A percentile compares a stretch with the other conserved stretches of the same genome.
Evolutionary conservation across 2,113 vertebrate species (phyloP).

Genomic region (Labeo catla): DNA sequence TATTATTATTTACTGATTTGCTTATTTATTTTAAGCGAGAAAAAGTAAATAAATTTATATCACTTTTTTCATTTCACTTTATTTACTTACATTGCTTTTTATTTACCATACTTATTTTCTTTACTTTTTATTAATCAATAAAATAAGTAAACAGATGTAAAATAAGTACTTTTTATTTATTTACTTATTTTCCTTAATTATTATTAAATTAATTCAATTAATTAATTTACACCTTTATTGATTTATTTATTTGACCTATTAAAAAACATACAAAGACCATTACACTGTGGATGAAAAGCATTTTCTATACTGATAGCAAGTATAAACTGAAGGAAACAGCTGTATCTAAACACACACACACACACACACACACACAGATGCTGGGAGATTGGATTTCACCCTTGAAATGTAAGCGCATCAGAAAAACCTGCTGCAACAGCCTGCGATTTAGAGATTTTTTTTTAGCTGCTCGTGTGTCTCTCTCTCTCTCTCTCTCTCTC

Average conservation of each 20-base stretch:
- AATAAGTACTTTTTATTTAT: background rate
- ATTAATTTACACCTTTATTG: too few species aligned
- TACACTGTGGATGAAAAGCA: background rate
- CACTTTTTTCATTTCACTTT: background rate
- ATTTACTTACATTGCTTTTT: background rate
- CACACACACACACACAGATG: slow-evolving; percentile 42
- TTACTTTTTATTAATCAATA: too few species aligned
- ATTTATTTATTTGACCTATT: too few species aligned
- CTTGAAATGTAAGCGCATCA: slow-evolving; percentile 76
- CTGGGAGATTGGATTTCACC: slow-evolving; percentile 75
- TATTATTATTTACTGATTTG: background rate
- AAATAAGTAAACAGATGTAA: too few species aligned
- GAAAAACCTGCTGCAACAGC: slow-evolving; percentile 69
- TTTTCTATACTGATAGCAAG: background rate
- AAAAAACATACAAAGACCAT: too few species aligned
- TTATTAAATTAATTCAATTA: too few species aligned
- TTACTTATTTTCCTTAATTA: background rate
- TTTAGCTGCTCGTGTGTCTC: slow-evolving; percentile 61
- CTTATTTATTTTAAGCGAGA: background rate
- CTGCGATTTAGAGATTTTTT: slow-evolving; percentile 78
- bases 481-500: slow-evolving; percentile 57
- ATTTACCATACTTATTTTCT: background rate
- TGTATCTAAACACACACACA: background rate
- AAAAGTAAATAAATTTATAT: background rate
- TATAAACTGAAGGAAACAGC: background rate